A percentile compares a stretch with the other conserved stretches of the same genome.
Conservation (phyloP, 2,113 vertebrate species). For the Alouatta palliata region DNA sequence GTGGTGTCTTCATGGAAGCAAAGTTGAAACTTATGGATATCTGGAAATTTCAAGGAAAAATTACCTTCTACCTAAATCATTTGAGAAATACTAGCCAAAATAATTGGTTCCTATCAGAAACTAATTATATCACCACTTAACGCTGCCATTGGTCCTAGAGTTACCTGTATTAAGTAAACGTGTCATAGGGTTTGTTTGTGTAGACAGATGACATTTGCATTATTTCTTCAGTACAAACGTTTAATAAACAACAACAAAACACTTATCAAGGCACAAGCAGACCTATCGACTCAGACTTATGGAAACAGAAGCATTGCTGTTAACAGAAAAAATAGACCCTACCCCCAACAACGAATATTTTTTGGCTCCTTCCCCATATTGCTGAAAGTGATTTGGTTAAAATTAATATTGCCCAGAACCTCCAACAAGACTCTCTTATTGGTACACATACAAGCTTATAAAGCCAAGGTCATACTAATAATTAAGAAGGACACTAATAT, state of each 20-base stretch:
- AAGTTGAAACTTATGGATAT: slow-evolving; percentile 7
- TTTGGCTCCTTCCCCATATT: background rate
- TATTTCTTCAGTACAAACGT: slow-evolving; percentile 50
- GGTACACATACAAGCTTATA: background rate
- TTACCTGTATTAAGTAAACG: slow-evolving; percentile 49
- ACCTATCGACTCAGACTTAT: slow-evolving; percentile 15
- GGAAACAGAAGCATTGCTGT: slow-evolving; percentile 30
- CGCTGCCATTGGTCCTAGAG: background rate
- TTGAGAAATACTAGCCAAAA: slow-evolving; percentile 56
- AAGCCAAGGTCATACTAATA: background rate
- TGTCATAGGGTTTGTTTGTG: slow-evolving; percentile 14
- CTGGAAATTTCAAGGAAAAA: slow-evolving; percentile 49
- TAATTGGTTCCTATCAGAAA: slow-evolving; percentile 48
- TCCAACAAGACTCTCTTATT: background rate
- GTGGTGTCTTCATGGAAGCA: slow-evolving; percentile 38
- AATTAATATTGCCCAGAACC: background rate
- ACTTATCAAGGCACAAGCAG: slow-evolving; percentile 36
- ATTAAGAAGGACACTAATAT: slow-evolving; percentile 3
- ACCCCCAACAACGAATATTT: background rate
- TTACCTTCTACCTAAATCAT: slow-evolving; percentile 16
- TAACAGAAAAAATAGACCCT: background rate
- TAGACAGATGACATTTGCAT: slow-evolving; percentile 25
- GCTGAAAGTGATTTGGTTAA: background rate
- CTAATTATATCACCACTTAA: slow-evolving; percentile 44
- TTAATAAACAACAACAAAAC: slow-evolving; percentile 54